Evolutionary conservation across 2,797 vertebrate species (phyloP).

Genomic region (Myripristis murdjan): DNA sequence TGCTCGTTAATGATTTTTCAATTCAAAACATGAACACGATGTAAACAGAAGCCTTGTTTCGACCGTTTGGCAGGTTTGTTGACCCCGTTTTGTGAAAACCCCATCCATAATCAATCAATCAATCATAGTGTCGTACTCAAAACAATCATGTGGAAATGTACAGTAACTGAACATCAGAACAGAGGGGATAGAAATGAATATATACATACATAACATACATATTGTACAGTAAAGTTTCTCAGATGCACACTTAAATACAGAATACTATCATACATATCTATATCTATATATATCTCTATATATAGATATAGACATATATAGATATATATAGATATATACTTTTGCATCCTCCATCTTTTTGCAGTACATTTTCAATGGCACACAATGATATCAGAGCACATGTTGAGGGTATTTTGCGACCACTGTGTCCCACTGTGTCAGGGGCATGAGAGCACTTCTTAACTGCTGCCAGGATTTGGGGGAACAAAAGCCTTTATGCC

Average conservation of each 20-base stretch:
- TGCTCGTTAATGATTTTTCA: too few species aligned
- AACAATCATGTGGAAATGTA: slow-evolving; percentile 62
- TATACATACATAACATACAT: slow-evolving; percentile 43
- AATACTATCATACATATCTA: slow-evolving; percentile 60
- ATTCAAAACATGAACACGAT: not conserved
- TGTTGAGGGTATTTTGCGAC: not conserved
- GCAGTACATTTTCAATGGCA: slow-evolving; percentile 31
- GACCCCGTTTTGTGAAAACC: slow-evolving; percentile 28
- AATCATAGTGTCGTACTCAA: slow-evolving; percentile 14
- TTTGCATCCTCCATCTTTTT: slow-evolving; percentile 6
- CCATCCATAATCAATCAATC: not conserved
- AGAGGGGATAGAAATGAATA: slow-evolving; percentile 48
- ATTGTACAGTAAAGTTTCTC: slow-evolving; percentile 48
- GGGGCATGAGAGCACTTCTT: slow-evolving; percentile 15
- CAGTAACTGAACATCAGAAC: slow-evolving; percentile 44
- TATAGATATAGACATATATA: too few species aligned
- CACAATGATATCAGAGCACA: not conserved
- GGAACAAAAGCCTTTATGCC: slow-evolving; percentile 23
- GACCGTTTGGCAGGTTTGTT: slow-evolving; percentile 4
- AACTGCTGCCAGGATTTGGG: slow-evolving; percentile 5
- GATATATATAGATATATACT: slow-evolving; percentile 42
- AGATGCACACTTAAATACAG: slow-evolving; percentile 65
- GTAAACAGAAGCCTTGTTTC: too few species aligned
- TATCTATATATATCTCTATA: too few species aligned
- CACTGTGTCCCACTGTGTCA: not conserved